These are phyloP conservation scores for Rhopalosiphum nymphaeae DNA, from an alignment of 2,888 invertebrate species.

Conservation along the genomic window DNA sequence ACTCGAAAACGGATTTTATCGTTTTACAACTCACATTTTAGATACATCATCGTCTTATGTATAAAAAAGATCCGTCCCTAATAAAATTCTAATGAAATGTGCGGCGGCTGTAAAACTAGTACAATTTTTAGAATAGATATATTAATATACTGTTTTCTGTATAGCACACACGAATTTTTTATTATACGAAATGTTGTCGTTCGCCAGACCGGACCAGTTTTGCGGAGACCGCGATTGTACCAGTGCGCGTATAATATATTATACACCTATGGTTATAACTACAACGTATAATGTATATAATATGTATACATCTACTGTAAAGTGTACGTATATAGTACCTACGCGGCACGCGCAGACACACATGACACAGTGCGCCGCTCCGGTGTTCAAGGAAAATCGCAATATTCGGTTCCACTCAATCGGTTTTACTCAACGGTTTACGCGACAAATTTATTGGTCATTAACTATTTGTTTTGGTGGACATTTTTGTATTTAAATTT, in stretches of 20 bases:
- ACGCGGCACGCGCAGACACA: background rate
- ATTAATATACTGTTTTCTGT: background rate
- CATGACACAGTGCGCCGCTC: background rate
- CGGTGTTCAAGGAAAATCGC: background rate
- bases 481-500: background rate
- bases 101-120: slow-evolving; percentile 5
- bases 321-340: background rate
- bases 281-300: background rate
- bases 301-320: background rate
- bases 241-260: background rate
- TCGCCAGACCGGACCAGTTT: slow-evolving; percentile 18
- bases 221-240: background rate
- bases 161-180: background rate
- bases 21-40: slow-evolving; percentile 7
- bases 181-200: background rate
- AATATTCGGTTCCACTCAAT: background rate
- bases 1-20: slow-evolving; percentile 36
- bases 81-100: slow-evolving; percentile 10
- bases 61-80: background rate
- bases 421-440: background rate
- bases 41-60: background rate
- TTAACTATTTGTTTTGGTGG: slow-evolving; percentile 15
- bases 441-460: slow-evolving; percentile 16
- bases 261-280: background rate
- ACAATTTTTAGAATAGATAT: background rate